Evolutionary conservation across 2,888 invertebrate genomes (phyloP), one percentile per base, ranked within the genome.

Genomic region (Aelia acuminata): DNA sequence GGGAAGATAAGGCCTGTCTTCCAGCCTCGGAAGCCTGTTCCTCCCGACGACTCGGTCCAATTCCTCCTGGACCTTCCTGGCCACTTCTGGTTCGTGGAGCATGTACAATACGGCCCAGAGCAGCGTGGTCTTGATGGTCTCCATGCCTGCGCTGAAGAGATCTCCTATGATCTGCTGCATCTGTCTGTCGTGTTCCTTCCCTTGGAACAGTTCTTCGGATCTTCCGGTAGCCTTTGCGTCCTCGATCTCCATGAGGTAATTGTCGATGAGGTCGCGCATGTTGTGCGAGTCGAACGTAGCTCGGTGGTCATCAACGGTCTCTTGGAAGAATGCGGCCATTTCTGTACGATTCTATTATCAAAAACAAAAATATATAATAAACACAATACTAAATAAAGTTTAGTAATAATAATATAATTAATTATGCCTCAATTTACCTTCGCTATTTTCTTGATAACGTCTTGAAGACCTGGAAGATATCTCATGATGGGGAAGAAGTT

Each of bases 101-200:
- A 98, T 97, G 92, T 96, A 96, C 0, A 98, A 94, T 90, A 97
- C 94, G 91, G 97, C 95, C 98, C 98, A 98, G 90, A 97, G 94
- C 63, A 98, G 92, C 0, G 97, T 96, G 20, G 96, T 97, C 92
- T 97, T 98, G 89, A 98, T 97, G 0, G 98, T 98, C 92, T 98
- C 98, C 96, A 98, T 97, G 43, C 98, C 98, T 87, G 98, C 98
- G 20, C 97, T 96, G 93, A 97, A 98, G 63, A 98, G 93, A 92
- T 98, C 98, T 26, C 97, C 97, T 91, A 98, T 95, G 88, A 98
- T 96, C 93, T 98, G 98, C 91, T 97, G 97, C 91, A 98, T 94
- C 93, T 98, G 98, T 88, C 96, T 94, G 93, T 98, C 97, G 91
- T 96, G 96, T 93, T 97, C 95, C 93, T 96, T 95, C 91, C 97